Evolutionary conservation across 2,113 vertebrate genomes (phyloP).

Genomic region (Plotosus lineatus): DNA sequence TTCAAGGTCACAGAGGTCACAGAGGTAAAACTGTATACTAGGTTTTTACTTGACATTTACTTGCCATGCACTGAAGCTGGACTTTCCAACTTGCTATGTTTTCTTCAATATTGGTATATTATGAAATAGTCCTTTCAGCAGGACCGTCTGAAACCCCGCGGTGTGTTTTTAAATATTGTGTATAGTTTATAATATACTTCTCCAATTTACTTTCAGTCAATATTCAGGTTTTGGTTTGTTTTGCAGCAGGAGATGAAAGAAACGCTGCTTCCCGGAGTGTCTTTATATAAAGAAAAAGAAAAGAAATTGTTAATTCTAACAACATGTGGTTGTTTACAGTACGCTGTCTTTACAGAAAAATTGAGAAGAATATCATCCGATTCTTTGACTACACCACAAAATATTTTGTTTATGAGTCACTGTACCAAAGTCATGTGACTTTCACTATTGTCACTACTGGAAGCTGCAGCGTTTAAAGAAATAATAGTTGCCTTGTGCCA

Average conservation of each 20-base stretch:
- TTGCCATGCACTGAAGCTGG: no score
- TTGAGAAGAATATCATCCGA: background rate
- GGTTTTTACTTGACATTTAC: no score
- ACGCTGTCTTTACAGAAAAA: background rate
- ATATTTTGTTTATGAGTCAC: background rate
- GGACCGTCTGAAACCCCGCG: no score
- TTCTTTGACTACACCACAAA: background rate
- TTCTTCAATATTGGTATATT: no score
- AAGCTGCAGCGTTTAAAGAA: background rate
- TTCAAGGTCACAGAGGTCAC: no score
- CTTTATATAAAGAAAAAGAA: background rate
- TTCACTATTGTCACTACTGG: background rate
- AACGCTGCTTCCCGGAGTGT: background rate
- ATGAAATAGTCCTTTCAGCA: no score
- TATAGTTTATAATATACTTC: background rate
- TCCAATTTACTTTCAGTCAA: background rate
- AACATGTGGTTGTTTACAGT: background rate
- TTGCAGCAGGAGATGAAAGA: background rate
- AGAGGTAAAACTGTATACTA: no score
- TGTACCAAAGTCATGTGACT: background rate
- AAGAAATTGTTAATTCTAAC: background rate
- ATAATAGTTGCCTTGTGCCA: background rate
- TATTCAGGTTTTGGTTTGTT: background rate
- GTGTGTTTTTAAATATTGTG: background rate
- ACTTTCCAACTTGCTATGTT: no score